Evolutionary conservation across 2,797 vertebrate species (phyloP).

Genomic region (Phoeniculus purpureus): DNA sequence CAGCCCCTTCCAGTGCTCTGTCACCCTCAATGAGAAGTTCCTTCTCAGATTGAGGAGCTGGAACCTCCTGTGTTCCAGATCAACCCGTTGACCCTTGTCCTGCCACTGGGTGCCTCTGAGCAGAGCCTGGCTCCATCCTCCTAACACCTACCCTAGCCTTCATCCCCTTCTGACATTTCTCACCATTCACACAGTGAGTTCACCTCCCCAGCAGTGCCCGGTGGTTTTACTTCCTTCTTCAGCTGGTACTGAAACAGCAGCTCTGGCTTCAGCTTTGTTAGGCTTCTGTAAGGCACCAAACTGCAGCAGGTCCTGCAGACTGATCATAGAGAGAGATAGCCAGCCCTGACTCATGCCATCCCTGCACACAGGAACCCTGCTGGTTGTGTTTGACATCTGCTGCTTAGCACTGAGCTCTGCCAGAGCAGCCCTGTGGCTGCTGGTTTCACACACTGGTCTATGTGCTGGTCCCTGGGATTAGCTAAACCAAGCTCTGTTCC

Average conservation of each 20-base stretch:
- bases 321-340: not conserved
- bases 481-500: too few species aligned
- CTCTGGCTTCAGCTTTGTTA: not conserved
- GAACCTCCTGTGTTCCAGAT: too few species aligned
- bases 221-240: conserved; percentile 3
- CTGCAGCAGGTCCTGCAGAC: not conserved
- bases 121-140: too few species aligned
- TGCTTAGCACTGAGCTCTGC: not conserved
- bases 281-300: not conserved
- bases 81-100: too few species aligned
- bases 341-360: not conserved
- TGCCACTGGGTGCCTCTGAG: too few species aligned
- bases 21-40: too few species aligned
- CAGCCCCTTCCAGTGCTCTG: too few species aligned
- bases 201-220: not conserved
- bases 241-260: not conserved
- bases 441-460: not conserved
- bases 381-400: not conserved
- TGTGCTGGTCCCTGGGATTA: not conserved
- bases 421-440: not conserved
- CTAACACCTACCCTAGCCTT: too few species aligned
- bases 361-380: rapidly evolving
- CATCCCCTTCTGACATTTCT: not conserved
- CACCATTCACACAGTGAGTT: not conserved
- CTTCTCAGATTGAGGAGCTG: too few species aligned